Evolutionary conservation across 2,113 vertebrate species (phyloP).

Genomic region (Tenrec ecaudatus): DNA sequence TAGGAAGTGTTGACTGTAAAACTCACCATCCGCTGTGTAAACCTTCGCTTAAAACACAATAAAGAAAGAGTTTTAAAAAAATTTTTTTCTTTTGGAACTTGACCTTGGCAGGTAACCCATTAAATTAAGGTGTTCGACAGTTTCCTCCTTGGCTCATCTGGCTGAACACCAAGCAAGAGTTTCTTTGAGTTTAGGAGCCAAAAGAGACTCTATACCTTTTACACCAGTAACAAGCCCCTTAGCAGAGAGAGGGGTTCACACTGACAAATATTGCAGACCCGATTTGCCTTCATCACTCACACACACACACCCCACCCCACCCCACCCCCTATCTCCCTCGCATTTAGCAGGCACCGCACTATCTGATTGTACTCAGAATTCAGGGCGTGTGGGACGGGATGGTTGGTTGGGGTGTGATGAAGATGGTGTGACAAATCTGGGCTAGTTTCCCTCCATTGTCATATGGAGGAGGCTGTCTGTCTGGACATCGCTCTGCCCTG

Average conservation of each 20-base stretch:
- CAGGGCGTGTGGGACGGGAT: background rate
- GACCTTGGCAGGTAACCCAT: too few relatives aligned
- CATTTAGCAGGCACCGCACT: background rate
- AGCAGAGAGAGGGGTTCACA: too few relatives aligned
- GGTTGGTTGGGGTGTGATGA: background rate
- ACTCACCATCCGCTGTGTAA: too few relatives aligned
- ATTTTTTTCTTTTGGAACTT: too few relatives aligned
- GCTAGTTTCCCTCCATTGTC: background rate
- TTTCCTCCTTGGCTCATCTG: background rate
- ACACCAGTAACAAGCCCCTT: too few relatives aligned
- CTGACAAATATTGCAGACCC: too few relatives aligned
- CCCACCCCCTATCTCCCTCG: background rate
- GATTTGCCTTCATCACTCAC: background rate
- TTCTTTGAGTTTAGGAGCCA: background rate
- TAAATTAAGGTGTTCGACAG: rapidly evolving
- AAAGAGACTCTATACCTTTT: background rate
- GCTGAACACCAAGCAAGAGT: background rate
- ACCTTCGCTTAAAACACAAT: too few relatives aligned
- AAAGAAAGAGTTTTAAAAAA: too few relatives aligned
- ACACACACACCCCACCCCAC: too few relatives aligned
- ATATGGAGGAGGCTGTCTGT: background rate
- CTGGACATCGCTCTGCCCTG: background rate
- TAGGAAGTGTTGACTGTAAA: too few relatives aligned
- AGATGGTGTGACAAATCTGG: rapidly evolving
- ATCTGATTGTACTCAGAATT: background rate